Percentiles rank a stretch among this genome's conserved stretches.
These are phyloP conservation scores for Buathra laborator DNA, from an alignment of 2,888 invertebrate species.

Conservation along the genomic window DNA sequence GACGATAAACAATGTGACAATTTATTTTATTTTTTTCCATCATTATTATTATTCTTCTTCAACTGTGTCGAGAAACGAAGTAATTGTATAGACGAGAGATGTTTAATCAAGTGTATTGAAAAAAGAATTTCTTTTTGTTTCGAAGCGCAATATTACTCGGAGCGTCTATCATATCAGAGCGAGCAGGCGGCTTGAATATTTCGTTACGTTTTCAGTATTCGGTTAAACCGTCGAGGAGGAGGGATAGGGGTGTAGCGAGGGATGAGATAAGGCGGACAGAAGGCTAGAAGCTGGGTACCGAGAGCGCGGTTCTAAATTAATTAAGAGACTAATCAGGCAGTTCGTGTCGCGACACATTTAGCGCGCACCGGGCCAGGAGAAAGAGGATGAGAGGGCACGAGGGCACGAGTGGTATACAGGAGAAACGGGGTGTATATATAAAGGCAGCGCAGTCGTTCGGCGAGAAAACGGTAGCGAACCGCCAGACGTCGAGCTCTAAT, in stretches of 20 bases:
- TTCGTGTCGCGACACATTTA: constrained; percentile 71
- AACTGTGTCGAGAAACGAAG: neutral
- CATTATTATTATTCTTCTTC: neutral
- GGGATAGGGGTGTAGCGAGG: neutral
- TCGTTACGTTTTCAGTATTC: constrained; percentile 52
- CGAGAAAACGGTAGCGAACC: constrained; percentile 28
- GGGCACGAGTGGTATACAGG: neutral
- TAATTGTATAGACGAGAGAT: neutral
- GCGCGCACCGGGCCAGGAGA: constrained; percentile 27
- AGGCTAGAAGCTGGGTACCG: constrained; percentile 18
- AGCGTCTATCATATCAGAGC: neutral
- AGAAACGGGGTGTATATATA: neutral
- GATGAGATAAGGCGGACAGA: constrained; percentile 44
- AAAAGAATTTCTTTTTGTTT: neutral
- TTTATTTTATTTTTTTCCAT: neutral
- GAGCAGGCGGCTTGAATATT: constrained; percentile 41
- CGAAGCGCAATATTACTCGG: neutral
- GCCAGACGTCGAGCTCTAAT: constrained; percentile 53
- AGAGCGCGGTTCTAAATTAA: constrained; percentile 70
- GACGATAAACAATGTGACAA: neutral
- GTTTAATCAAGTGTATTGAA: constrained; percentile 3
- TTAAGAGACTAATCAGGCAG: constrained; percentile 74
- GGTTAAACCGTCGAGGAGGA: constrained; percentile 39
- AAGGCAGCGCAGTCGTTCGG: neutral
- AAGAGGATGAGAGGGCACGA: constrained; percentile 23